Base-by-base conservation (phyloP, 2,888 invertebrate species). In the Cremastobaeus sp. region DNA sequence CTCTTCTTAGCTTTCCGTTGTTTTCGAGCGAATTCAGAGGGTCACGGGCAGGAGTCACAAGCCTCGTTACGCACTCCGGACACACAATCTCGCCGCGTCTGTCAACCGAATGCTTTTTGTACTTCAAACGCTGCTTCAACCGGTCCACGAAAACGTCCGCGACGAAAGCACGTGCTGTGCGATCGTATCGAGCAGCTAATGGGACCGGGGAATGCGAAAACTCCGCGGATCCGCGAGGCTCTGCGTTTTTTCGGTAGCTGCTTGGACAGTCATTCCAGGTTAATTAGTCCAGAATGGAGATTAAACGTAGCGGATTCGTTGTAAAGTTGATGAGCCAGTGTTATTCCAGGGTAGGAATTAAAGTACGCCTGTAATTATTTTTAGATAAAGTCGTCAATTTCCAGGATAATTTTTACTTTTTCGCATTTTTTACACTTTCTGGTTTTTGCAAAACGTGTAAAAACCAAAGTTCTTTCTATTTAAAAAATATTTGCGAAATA, bases 21-120 rank as follows among this genome's bases (percentile, higher is more conserved):
- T 28, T 60, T 60, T 54, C 48, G 59, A 60, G 71, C 66, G 50
- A 60, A 65, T 68, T 55, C 68, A 43, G 62, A 60, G 71, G 73
- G 73, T 68, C 72, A 73, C 68, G 57, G 43, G 66, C 72, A 47
- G 50, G 52, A 62, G 62, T 65, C 68, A 69, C 73, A 28, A 39
- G 54, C 11, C 76, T 77, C 74, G 77, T 77, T 75, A 77, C 74
- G 76, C 74, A 77, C 70, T 66, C 77, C 68, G 65, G 75, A 76
- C 77, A 54, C 64, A 74, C 62, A 60, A 59, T 32, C 48, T 48
- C 41, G 55, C 25, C 62, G 62, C 60, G 57, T 59, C 57, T 43
- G 71, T 68, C 68, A 71, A 43, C 66, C 6, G 45, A 54, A 47
- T 34, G 37, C 60, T 20, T 32, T 66, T 39, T 57, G 1, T 35